phyloP scores from a whole-genome alignment of 2,888 invertebrate genomes.

The Panzeria rudis region DNA sequence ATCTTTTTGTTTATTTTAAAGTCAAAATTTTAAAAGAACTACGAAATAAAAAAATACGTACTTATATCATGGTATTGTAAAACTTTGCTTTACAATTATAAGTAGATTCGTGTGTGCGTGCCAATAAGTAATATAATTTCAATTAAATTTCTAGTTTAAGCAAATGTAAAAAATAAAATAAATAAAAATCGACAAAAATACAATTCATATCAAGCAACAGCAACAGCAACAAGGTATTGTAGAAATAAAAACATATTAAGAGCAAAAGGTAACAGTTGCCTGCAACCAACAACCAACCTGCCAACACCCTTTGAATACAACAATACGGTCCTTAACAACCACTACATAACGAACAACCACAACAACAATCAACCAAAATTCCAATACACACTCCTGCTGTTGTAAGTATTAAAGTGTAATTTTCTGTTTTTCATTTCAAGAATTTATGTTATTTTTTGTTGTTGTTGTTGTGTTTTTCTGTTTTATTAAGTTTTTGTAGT shows the following conservation, averaged over 20 bases:
- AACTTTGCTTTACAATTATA: not conserved
- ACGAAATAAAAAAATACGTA: not conserved
- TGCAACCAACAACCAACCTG: constrained; percentile 42
- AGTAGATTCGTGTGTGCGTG: not conserved
- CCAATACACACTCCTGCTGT: constrained; percentile 21
- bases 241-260: constrained; percentile 4
- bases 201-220: constrained; percentile 31
- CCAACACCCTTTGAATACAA: constrained; percentile 51
- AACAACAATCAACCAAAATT: constrained; percentile 49
- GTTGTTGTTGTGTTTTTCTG: not conserved
- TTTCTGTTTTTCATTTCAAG: constrained; percentile 3
- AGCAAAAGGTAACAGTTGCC: not conserved
- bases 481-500: constrained; percentile 35
- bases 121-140: not conserved
- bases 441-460: constrained; percentile 8
- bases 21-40: too few species aligned
- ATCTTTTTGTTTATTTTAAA: not conserved
- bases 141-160: constrained; percentile 12
- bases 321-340: constrained; percentile 52
- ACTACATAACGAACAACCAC: constrained; percentile 43
- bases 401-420: constrained; percentile 47
- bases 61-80: not conserved
- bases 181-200: constrained; percentile 9
- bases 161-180: not conserved
- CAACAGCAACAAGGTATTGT: constrained; percentile 4